Base-by-base conservation (phyloP, 2,888 invertebrate genomes). In the Xylophagus ater region DNA sequence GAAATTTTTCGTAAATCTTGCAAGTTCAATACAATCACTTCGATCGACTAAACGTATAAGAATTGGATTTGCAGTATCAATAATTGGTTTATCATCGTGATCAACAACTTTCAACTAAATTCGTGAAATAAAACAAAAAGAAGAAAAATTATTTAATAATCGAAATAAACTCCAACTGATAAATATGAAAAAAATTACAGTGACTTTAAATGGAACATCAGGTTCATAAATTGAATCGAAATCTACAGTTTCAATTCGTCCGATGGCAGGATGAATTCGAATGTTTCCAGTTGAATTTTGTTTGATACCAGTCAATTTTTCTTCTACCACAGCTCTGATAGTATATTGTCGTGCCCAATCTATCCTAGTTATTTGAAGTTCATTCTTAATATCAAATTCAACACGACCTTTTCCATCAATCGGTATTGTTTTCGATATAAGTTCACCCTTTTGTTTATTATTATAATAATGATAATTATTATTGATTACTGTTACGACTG, bases 281-380 rank as follows among this genome's bases (percentile, higher is more conserved):
- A 89, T 69, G 44, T 81, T 71, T 2, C 77, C 70, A 0, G 82
- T 74, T 12, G 80, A 76, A 57, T 87, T 88, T 57, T 92, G 85
- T 50, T 81, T 76, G 35, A 89, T 74, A 3, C 60, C 65, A 4
- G 94, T 94, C 48, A 89, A 71, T 39, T 78, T 78, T 68, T 97
- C 96, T 60, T 92, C 90, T 3, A 96, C 79, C 5, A 84, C 80
- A 1, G 89, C 93, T 57, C 89, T 82, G 32, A 94, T 74, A 36
- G 81, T 74, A 9, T 90, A 73, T 10, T 78, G 76, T 51, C 86
- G 70, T 51, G 78, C 76, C 51, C 74, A 81, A 12, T 40, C 40
- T n/a, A n/a, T n/a, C n/a, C n/a, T n/a, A n/a, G n/a, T n/a, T n/a
- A n/a, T n/a, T n/a, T n/a, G n/a, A n/a, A n/a, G n/a, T n/a, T 26